Conservation (phyloP, 2,113 vertebrate species). For the Chaetodon trifascialis region DNA sequence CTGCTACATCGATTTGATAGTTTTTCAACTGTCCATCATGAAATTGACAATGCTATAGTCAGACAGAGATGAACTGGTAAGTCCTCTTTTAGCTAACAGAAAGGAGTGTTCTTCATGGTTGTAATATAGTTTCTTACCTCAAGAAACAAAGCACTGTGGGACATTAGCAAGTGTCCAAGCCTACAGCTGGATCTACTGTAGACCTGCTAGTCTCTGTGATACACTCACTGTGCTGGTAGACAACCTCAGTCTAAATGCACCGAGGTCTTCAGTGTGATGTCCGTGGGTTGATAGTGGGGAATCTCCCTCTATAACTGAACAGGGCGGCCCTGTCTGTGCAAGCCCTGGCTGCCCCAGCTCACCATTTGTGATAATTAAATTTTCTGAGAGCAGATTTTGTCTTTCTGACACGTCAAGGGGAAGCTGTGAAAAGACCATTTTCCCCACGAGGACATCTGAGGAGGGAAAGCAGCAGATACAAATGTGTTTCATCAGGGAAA, state of each 20-base stretch:
- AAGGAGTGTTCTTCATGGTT: no score
- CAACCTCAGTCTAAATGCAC: background rate
- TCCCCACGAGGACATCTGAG: slow-evolving; percentile 31
- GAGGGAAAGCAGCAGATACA: slow-evolving; percentile 48
- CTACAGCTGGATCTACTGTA: background rate
- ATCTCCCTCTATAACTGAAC: slow-evolving; percentile 21
- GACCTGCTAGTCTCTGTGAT: no score
- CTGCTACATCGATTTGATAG: no score
- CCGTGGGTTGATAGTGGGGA: background rate
- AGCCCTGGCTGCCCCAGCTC: slow-evolving; percentile 27
- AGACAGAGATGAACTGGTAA: no score
- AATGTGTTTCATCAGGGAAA: slow-evolving; percentile 70
- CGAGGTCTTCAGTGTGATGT: background rate
- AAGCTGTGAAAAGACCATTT: slow-evolving; percentile 62
- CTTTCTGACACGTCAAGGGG: slow-evolving; percentile 51
- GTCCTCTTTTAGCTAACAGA: no score
- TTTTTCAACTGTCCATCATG: no score
- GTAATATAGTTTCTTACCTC: no score
- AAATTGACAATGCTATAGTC: no score
- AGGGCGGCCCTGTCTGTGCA: slow-evolving; percentile 26
- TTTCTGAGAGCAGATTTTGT: slow-evolving; percentile 55
- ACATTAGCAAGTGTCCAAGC: background rate
- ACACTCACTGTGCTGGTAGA: background rate
- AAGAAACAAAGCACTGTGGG: no score
- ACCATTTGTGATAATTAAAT: slow-evolving; percentile 74